Base-by-base conservation (phyloP, 2,888 invertebrate species). In the Sphinx pinastri region DNA sequence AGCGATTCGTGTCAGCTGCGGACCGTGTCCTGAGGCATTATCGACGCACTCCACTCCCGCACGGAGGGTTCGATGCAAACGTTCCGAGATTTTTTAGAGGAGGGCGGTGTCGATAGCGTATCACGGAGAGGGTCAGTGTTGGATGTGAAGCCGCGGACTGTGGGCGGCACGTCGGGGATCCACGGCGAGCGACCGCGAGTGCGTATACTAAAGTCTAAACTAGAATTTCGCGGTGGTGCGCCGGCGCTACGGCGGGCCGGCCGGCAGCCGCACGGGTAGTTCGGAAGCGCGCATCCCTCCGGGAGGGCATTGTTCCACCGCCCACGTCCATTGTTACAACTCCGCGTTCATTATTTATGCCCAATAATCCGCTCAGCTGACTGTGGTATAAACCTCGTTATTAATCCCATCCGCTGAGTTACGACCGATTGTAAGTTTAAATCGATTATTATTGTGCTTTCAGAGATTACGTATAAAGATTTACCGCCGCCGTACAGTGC, bases 401-500 rank as follows among this genome's bases (percentile, higher is more conserved):
- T 82, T 84, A 82, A 85, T 81, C 80, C 77, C 80, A 76, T 79
- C 78, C 80, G 78, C 75, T 75, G 79, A 83, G 78, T 85, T 83
- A 83, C 82, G 84, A 81, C 74, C 82, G 80, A 85, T 84, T 84
- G 84, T 86, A 76, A 77, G 81, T 83, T 81, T 81, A 80, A 82
- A 80, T 81, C 72, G 79, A 75, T 78, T 77, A 74, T 78, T 80
- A 79, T 82, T 83, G 77, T 79, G 77, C 79, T 88, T 86, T 68
- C 91, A 93, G 93, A 90, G 82, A 84, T 90, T 73, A 82, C 85
- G 73, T 81, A 85, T 75, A 93, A 92, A 82, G 92, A 92, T 71
- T 83, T 86, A 76, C 93, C 93, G 79, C 93, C 93, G 72, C 92
- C 93, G 54, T 92, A 93, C 79, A 84, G 84, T 79, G 91, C 89